phyloP scores from a whole-genome alignment of 1,140 invertebrate genomes.

The Acromyrmex echinatior region DNA sequence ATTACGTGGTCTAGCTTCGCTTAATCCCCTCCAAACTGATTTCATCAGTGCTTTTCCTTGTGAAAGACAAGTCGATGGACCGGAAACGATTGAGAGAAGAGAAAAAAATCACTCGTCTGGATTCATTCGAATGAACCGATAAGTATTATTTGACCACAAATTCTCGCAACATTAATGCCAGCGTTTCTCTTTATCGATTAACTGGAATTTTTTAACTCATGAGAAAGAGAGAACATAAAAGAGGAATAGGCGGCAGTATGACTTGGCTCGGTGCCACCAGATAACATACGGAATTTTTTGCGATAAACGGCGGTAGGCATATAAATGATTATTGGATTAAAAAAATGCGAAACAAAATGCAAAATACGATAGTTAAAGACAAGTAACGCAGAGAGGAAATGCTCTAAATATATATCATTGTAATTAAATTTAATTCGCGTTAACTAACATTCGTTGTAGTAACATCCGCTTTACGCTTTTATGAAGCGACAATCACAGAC shows the following conservation, averaged over 20 bases:
- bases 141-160: slow-evolving; percentile 39
- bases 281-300: slow-evolving; percentile 50
- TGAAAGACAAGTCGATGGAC: background rate
- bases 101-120: background rate
- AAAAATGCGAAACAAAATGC: slow-evolving; percentile 11
- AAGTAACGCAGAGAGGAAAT: background rate
- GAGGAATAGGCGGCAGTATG: background rate
- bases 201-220: slow-evolving; percentile 38
- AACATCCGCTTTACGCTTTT: background rate
- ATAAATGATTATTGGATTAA: slow-evolving; percentile 50
- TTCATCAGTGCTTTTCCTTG: slow-evolving; percentile 13
- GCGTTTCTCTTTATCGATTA: slow-evolving; percentile 49
- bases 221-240: background rate
- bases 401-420: background rate
- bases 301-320: background rate
- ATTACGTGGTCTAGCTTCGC: slow-evolving; percentile 11
- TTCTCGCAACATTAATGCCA: slow-evolving; percentile 42
- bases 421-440: background rate
- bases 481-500: background rate
- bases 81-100: background rate
- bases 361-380: background rate
- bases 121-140: slow-evolving; percentile 40
- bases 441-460: background rate
- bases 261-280: slow-evolving; percentile 51
- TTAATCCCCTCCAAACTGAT: slow-evolving; percentile 35